Evolutionary conservation across 2,113 vertebrate species (phyloP), one percentile per base, ranked within the genome.

Genomic region (Mormoops blainvillei): DNA sequence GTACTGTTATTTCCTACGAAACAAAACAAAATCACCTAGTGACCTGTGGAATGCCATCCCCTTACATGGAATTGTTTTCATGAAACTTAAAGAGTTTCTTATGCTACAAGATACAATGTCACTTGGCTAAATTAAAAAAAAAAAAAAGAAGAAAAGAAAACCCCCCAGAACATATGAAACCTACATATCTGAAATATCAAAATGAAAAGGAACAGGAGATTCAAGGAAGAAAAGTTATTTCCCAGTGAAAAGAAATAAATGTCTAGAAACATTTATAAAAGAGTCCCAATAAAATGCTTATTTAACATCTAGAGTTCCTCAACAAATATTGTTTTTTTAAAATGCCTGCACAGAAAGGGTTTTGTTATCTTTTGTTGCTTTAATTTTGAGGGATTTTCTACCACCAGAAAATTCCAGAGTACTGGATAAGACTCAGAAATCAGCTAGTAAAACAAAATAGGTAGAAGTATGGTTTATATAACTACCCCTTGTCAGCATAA

Each of bases 1-100:
- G 99, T 52, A 99, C 96, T 7, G 99, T 99, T 85, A 99, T 99
- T 97, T 99, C 99, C 99, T 99, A 97, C 43, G 87, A 96, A 95
- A 95, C 9, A 98, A 97, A 97, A 91, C 91, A 78, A 91, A 91
- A 87, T 45, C 61, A 65, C 7, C 4, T 20, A 65, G 41, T 86
- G 50, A 93, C 33, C 5, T 86, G 41, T 63, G 15, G 33, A 80
- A 90, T 36, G 54, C 13, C 13, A 89, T 68, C 15, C 48, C 48
- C 73, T 82, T 80, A 74, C 31, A 36, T 36, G 18, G 52, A 78
- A 90, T 20, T 92, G 4, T 94, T 85, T 95, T 86, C 73, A 97
- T 84, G 48, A 65, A 82, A 95, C 61, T 52, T 70, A 52, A 61
- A 73, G 61, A 77, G 16, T 73, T 36, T 86, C 31, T 94, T 67